Conservation (phyloP, 2,113 vertebrate genomes). For the Chloebia gouldiae region DNA sequence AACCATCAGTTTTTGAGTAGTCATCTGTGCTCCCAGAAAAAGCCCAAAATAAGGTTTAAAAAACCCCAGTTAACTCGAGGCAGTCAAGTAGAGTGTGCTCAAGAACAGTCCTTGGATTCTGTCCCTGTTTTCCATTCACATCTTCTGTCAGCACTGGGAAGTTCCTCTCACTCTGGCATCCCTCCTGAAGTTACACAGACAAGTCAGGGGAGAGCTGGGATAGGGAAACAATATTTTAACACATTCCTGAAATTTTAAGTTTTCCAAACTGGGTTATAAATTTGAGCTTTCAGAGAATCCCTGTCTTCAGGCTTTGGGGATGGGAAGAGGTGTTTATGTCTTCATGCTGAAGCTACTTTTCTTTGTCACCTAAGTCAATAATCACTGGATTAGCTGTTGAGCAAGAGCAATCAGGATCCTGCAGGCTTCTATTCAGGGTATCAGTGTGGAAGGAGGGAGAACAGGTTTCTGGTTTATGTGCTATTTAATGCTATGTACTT, state of each 20-base stretch:
- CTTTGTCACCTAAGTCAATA: neutral
- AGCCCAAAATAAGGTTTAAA: neutral
- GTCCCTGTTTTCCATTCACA: neutral
- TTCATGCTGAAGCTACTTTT: neutral
- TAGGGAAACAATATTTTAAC: neutral
- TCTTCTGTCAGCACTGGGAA: neutral
- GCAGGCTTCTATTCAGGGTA: neutral
- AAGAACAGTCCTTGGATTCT: neutral
- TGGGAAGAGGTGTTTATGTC: neutral
- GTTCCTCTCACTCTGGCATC: neutral
- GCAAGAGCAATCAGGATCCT: neutral
- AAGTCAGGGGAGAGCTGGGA: neutral
- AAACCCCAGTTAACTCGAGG: neutral
- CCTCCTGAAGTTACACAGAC: neutral
- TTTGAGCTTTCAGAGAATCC: neutral
- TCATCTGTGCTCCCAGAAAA: neutral
- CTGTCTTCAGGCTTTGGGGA: neutral
- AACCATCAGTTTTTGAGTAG: neutral
- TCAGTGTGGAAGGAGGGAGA: neutral
- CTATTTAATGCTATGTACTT: neutral
- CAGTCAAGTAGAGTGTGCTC: neutral
- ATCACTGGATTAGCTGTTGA: neutral
- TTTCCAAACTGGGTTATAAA: neutral
- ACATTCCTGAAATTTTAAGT: neutral
- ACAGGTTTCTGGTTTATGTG: neutral